Conservation (phyloP, 1,140 invertebrate genomes). For the Elysia chlorotica region DNA sequence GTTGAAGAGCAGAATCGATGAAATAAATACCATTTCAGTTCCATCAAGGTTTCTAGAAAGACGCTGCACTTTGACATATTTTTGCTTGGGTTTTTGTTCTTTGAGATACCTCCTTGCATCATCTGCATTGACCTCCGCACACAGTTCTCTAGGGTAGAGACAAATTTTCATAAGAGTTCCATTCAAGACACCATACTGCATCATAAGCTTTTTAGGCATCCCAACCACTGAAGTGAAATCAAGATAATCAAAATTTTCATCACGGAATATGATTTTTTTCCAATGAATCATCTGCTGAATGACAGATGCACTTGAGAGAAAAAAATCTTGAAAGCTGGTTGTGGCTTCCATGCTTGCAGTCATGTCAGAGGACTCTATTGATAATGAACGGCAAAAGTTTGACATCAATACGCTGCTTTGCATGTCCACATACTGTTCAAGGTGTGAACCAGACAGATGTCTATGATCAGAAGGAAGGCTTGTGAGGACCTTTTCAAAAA, state of each 20-base stretch:
- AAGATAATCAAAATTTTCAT: conserved; percentile 33
- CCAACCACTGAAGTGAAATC: conserved; percentile 42
- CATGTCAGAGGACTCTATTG: conserved; percentile 1
- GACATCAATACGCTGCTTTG: conserved; percentile 25
- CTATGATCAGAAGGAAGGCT: conserved; percentile 22
- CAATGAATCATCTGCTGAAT: conserved; percentile 30
- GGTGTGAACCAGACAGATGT: conserved; percentile 5
- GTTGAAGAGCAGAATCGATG: conserved; percentile 45
- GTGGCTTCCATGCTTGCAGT: neutral
- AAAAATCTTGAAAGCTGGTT: conserved; percentile 10
- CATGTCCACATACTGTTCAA: conserved; percentile 22
- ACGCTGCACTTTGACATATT: conserved; percentile 43
- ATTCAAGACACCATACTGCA: conserved; percentile 43
- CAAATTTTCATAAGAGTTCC: conserved; percentile 42
- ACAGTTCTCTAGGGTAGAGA: conserved; percentile 23
- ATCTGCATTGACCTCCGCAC: neutral
- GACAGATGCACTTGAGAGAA: conserved; percentile 17
- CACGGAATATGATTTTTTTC: conserved; percentile 21
- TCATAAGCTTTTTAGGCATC: conserved; percentile 41
- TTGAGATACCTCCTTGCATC: neutral
- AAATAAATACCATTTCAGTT: conserved; percentile 39
- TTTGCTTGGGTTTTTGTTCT: conserved; percentile 21
- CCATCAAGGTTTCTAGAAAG: conserved; percentile 31
- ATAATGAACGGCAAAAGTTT: conserved; percentile 37
- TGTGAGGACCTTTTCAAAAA: conserved; percentile 28